A percentile compares a stretch with the other conserved stretches of the same genome.
Evolutionary conservation across 2,113 vertebrate genomes (phyloP).

Genomic region (Myotis yumanensis): DNA sequence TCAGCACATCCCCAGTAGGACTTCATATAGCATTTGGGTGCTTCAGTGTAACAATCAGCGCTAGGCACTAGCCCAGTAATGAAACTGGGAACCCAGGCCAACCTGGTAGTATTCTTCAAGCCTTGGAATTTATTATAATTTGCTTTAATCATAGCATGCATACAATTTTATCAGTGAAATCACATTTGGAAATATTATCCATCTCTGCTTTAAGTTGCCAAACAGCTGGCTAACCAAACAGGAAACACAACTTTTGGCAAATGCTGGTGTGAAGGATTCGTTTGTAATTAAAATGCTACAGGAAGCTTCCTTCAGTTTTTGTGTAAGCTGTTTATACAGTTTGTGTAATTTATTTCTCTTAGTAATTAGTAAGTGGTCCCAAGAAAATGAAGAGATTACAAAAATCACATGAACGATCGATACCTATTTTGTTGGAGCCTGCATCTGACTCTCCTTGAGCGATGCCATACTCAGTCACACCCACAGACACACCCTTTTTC

Average conservation of each 20-base stretch:
- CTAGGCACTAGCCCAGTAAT: not conserved
- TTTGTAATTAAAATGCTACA: not conserved
- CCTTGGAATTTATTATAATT: conserved; percentile 66
- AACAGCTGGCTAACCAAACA: conserved; percentile 63
- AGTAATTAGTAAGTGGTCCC: not conserved
- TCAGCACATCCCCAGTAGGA: not conserved
- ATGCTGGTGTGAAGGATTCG: conserved; percentile 50
- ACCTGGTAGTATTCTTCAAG: conserved; percentile 53
- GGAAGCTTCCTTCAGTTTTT: conserved; percentile 15
- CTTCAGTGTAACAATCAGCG: not conserved
- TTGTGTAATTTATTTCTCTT: not conserved
- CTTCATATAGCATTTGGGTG: not conserved
- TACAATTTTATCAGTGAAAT: conserved; percentile 70
- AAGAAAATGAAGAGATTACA: conserved; percentile 36
- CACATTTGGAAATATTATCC: conserved; percentile 61
- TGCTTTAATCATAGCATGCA: conserved; percentile 65
- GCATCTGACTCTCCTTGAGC: not conserved
- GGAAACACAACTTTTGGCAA: conserved; percentile 67
- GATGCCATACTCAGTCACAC: not conserved
- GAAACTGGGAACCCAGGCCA: conserved; percentile 50
- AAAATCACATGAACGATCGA: not conserved
- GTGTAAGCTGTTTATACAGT: not conserved
- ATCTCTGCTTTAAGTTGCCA: conserved; percentile 61
- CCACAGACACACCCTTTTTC: not conserved
- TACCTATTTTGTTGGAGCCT: not conserved